Evolutionary conservation across 2,113 vertebrate genomes (phyloP).

Genomic region (Nothobranchius furzeri): DNA sequence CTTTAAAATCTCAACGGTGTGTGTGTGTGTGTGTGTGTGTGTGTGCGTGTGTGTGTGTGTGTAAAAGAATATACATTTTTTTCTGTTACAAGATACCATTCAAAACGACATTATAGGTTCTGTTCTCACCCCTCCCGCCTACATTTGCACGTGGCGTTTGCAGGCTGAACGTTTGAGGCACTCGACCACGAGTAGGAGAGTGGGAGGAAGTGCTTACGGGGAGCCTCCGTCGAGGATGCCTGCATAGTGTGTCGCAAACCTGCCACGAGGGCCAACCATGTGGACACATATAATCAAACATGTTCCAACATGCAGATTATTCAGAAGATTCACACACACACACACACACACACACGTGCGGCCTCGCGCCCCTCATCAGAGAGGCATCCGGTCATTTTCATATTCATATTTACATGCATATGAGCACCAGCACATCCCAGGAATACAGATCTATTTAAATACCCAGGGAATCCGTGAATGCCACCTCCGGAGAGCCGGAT

Average conservation of each 20-base stretch:
- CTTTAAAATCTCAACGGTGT: constrained; percentile 24
- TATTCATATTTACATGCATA: constrained; percentile 80
- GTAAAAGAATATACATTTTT: neutral
- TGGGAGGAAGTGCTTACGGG: constrained; percentile 67
- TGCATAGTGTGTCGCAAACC: constrained; percentile 68
- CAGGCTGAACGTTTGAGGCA: constrained; percentile 73
- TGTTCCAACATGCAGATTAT: constrained; percentile 24
- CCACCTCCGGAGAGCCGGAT: constrained; percentile 65
- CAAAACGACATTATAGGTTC: constrained; percentile 38
- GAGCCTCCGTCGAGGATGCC: constrained; percentile 63
- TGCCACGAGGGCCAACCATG: constrained; percentile 44
- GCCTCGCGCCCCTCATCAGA: constrained; percentile 50
- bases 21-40: constrained; percentile 11
- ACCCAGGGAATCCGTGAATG: constrained; percentile 74
- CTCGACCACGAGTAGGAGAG: constrained; percentile 72
- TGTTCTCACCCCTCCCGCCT: constrained; percentile 57
- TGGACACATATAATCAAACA: constrained; percentile 37
- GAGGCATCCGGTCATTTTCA: constrained; percentile 73
- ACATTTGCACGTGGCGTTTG: constrained; percentile 58
- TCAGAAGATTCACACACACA: constrained; percentile 31
- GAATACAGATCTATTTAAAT: constrained; percentile 79
- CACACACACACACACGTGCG: constrained; percentile 2
- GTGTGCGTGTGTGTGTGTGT: neutral
- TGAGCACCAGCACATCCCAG: constrained; percentile 59
- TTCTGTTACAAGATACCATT: constrained; percentile 18